Percentiles rank a stretch among this genome's conserved stretches.
Evolutionary conservation across 2,113 vertebrate species (phyloP).

Genomic region (Rhynchopsitta pachyrhyncha): DNA sequence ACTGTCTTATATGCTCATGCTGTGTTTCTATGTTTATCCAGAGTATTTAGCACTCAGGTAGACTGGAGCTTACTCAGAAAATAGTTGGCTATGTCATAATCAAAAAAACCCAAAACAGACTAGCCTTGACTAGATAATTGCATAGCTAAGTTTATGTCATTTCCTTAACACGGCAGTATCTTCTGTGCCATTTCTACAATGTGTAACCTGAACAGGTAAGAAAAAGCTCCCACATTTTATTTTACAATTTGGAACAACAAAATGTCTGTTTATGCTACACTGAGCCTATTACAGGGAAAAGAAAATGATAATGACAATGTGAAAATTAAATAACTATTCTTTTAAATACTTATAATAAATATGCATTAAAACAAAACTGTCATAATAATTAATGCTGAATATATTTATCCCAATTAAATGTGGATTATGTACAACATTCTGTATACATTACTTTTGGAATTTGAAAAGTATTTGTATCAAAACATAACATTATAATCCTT

Average conservation of each 20-base stretch:
- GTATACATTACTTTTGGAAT: neutral
- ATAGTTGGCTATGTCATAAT: neutral
- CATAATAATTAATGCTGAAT: neutral
- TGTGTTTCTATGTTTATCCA: neutral
- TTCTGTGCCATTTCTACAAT: neutral
- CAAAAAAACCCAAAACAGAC: neutral
- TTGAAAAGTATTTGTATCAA: neutral
- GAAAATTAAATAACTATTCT: neutral
- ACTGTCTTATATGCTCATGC: neutral
- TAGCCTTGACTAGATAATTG: neutral
- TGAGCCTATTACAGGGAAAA: neutral
- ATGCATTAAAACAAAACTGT: neutral
- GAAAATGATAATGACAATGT: neutral
- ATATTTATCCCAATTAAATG: neutral
- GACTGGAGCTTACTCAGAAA: neutral
- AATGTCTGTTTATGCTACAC: neutral
- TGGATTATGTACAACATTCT: neutral
- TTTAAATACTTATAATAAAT: neutral
- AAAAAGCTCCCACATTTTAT: neutral
- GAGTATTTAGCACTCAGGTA: neutral
- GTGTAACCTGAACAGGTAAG: neutral
- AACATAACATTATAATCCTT: neutral
- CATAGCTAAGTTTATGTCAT: neutral
- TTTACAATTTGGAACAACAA: neutral
- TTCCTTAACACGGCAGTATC: neutral